A percentile compares a stretch with the other conserved stretches of the same genome.
These are phyloP conservation scores for Vanessa atalanta DNA, from an alignment of 1,140 invertebrate species.

Conservation along the genomic window DNA sequence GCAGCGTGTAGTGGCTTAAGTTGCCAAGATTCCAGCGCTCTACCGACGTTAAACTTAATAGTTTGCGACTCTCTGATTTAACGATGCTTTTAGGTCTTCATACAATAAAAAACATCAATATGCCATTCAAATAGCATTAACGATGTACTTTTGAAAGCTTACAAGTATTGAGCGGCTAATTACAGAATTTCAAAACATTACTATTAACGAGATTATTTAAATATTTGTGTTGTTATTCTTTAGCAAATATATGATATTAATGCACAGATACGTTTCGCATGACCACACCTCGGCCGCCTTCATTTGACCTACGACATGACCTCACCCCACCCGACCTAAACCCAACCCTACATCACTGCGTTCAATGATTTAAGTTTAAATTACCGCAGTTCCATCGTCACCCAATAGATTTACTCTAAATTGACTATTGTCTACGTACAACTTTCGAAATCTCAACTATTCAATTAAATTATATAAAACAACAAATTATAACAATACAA, in stretches of 20 bases:
- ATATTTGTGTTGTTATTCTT: no score
- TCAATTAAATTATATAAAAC: no score
- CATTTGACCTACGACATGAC: constrained; percentile 21
- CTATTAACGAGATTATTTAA: no score
- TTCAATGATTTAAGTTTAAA: constrained; percentile 9
- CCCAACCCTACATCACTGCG: constrained; percentile 7
- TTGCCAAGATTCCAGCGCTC: constrained; percentile 45
- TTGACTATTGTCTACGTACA: neutral
- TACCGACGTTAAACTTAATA: constrained; percentile 34
- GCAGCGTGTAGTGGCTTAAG: constrained; percentile 44
- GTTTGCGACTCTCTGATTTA: constrained; percentile 28
- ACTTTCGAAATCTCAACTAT: no score
- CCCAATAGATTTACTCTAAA: neutral
- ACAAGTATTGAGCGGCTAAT: neutral
- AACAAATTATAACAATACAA: no score
- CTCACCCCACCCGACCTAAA: constrained; percentile 14
- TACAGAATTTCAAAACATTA: no score
- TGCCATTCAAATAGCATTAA: no score
- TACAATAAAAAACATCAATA: neutral
- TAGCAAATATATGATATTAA: neutral
- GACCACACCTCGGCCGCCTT: constrained; percentile 22
- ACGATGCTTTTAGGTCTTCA: constrained; percentile 3
- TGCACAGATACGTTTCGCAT: constrained; percentile 10
- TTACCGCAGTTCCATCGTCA: neutral
- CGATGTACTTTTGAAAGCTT: no score